phyloP scores from a whole-genome alignment of 2,888 invertebrate genomes.

The Drosophila greeni region DNA sequence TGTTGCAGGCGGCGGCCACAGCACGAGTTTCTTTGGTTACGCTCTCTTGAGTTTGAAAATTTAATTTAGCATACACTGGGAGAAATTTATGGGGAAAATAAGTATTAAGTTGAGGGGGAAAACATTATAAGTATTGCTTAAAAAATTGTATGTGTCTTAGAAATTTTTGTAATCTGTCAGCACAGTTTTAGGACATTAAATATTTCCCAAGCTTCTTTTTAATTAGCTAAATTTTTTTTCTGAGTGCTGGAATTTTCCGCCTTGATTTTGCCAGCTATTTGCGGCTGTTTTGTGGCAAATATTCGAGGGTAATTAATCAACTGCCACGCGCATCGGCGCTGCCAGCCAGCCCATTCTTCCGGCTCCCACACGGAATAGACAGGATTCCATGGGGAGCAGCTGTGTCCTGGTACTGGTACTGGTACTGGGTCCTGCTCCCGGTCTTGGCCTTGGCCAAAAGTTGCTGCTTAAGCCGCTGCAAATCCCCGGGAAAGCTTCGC shows the following conservation, averaged over 20 bases:
- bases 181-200: no score
- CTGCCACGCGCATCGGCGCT: conserved; percentile 34
- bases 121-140: no score
- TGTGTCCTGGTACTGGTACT: conserved; percentile 17
- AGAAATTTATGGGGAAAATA: background rate
- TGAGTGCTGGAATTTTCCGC: background rate
- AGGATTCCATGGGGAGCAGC: conserved; percentile 35
- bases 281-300: conserved; percentile 27
- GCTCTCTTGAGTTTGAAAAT: conserved; percentile 20
- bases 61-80: conserved; percentile 20
- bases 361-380: conserved; percentile 10
- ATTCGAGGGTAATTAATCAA: conserved; percentile 46
- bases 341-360: background rate
- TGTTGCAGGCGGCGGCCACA: conserved; percentile 31
- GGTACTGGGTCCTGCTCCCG: background rate
- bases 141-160: no score
- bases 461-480: conserved; percentile 65
- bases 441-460: conserved; percentile 59
- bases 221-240: background rate
- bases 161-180: no score
- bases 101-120: background rate
- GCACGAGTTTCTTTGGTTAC: conserved; percentile 27
- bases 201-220: no score
- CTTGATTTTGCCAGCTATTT: conserved; percentile 5
- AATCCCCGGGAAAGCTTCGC: conserved; percentile 63